Conservation (phyloP, 2,113 vertebrate genomes). For the Thryonomys swinderianus region DNA sequence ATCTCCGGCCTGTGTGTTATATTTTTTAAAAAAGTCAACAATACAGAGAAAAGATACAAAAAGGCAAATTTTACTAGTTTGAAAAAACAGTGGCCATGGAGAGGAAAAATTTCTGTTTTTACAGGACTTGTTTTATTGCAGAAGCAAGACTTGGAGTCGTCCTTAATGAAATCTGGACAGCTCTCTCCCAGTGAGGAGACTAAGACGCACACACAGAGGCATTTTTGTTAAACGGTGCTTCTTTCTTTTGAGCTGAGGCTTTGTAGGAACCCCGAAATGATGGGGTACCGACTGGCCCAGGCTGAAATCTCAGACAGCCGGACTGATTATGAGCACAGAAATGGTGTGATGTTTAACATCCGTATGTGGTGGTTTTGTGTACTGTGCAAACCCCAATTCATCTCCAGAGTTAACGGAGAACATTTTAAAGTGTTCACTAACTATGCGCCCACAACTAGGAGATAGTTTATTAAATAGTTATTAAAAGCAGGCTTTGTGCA, state of each 20-base stretch:
- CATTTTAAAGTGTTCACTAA: neutral
- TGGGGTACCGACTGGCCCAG: neutral
- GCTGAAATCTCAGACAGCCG: conserved; percentile 49
- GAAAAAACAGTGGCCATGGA: neutral
- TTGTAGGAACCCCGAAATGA: conserved; percentile 42
- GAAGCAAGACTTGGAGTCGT: neutral
- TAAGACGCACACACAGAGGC: neutral
- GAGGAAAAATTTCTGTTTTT: neutral
- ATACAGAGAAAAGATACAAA: neutral
- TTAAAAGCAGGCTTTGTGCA: neutral
- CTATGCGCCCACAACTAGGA: neutral
- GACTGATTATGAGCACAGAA: neutral
- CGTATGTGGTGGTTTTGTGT: neutral
- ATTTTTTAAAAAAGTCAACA: conserved; percentile 12
- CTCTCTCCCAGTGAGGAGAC: neutral
- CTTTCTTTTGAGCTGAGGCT: conserved; percentile 56
- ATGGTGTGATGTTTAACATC: neutral
- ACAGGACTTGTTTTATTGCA: conserved; percentile 9
- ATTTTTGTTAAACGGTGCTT: conserved; percentile 36
- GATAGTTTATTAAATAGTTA: conserved; percentile 52
- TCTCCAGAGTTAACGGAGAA: neutral
- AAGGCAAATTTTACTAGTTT: conserved; percentile 49
- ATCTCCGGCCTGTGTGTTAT: too few relatives aligned
- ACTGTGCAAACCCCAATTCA: neutral
- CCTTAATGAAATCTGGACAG: conserved; percentile 35